These are phyloP conservation scores for Ellobium chinense DNA, from an alignment of 2,888 invertebrate genomes.

Conservation along the genomic window DNA sequence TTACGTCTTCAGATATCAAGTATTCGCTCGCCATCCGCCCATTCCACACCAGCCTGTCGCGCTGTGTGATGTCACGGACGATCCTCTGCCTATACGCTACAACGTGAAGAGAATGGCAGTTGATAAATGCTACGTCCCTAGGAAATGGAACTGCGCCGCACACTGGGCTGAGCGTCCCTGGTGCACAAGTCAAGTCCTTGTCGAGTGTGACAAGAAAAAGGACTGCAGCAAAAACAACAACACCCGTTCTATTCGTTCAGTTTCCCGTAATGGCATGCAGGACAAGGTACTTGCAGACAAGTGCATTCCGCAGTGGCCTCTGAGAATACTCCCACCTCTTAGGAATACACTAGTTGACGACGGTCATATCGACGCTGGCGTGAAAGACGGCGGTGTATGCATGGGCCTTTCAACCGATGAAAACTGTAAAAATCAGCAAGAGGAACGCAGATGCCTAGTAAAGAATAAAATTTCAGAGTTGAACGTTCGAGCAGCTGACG, in stretches of 20 bases:
- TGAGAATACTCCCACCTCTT: no score
- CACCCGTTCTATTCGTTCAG: background rate
- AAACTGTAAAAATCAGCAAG: no score
- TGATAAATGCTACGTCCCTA: constrained; percentile 9
- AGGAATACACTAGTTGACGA: no score
- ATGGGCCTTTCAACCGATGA: no score
- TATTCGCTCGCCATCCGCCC: constrained; percentile 28
- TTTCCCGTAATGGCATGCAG: background rate
- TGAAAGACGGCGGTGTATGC: no score
- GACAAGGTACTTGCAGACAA: no score
- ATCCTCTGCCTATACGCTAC: background rate
- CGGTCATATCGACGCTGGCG: no score
- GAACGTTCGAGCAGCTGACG: no score
- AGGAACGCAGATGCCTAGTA: no score
- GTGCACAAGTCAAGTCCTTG: background rate
- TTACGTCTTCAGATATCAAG: constrained; percentile 40
- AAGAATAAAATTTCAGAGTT: no score
- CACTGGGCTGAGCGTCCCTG: constrained; percentile 18
- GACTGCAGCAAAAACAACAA: constrained; percentile 15
- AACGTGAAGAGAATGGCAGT: constrained; percentile 33
- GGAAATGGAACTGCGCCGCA: background rate
- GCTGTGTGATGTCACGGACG: background rate
- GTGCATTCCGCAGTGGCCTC: no score
- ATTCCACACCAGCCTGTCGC: background rate
- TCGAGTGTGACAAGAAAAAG: background rate